phyloP scores from a whole-genome alignment of 1,140 invertebrate species.

The Meteorus sp. region DNA sequence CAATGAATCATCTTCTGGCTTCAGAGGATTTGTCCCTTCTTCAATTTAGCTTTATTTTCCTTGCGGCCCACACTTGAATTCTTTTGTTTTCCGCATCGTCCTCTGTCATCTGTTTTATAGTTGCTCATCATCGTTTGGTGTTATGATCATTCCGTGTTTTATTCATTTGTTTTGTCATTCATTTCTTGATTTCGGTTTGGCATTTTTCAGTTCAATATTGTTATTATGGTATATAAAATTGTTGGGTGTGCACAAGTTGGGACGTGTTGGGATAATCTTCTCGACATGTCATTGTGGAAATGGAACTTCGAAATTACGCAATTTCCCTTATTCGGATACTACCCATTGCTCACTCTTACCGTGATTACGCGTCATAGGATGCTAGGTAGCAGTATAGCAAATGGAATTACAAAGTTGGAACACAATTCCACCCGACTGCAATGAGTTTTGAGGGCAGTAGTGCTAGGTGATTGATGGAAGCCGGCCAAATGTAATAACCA shows the following conservation, averaged over 20 bases:
- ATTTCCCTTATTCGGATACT: slow-evolving; percentile 19
- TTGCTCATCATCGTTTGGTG: no score
- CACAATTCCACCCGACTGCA: neutral
- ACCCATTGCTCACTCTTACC: neutral
- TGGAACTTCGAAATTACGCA: slow-evolving; percentile 22
- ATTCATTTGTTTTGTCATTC: no score
- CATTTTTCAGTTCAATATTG: no score
- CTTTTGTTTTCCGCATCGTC: neutral
- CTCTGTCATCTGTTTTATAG: no score
- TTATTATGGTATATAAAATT: no score
- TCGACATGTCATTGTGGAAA: slow-evolving; percentile 8
- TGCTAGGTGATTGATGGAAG: slow-evolving; percentile 23
- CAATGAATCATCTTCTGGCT: slow-evolving; percentile 8
- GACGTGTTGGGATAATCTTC: slow-evolving; percentile 10
- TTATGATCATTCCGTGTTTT: no score
- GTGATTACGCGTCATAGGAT: slow-evolving; percentile 4
- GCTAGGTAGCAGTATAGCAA: neutral
- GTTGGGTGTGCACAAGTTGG: neutral
- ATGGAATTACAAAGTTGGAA: slow-evolving; percentile 20
- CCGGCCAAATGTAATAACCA: slow-evolving; percentile 16
- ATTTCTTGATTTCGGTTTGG: no score
- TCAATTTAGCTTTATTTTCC: no score
- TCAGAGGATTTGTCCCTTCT: neutral
- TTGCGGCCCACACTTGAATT: neutral
- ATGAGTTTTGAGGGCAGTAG: neutral